Evolutionary conservation across 2,888 invertebrate species (phyloP), one percentile per base, ranked within the genome.

Genomic region (Fabriciana adippe): DNA sequence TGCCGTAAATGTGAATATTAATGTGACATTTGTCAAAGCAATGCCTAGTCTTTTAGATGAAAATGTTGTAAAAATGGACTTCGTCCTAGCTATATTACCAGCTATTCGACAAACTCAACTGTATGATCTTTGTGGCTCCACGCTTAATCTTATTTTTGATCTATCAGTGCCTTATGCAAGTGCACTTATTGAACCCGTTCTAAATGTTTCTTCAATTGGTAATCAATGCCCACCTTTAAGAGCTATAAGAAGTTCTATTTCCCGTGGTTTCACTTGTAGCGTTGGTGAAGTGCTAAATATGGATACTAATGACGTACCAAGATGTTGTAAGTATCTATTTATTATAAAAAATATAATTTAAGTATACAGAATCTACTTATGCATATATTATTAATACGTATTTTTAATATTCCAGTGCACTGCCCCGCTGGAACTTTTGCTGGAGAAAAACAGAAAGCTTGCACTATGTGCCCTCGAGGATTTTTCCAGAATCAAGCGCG

Each of bases 341-440:
- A 35, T 54, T 53, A 18, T 4, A 26, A 26, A 26, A 26, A 50
- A 41, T 21, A 16, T 5, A 21, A 13, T 60, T 26, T n/a, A 26
- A 21, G 53, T 11, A 64, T 6, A 13, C 13, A 8, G 15, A 6
- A n/a, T 67, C 16, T 31, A 16, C 41, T 35, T 8, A 48, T 16
- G 45, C 47, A 41, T 59, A 8, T 21, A 31, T 21, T 53, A 14
- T 14, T 21, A 56, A 64, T 21, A 16, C 26, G 6, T 48, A 0
- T 47, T 3, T 18, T 53, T 50, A 31, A 16, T 35, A 15, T 76
- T 77, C 59, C 79, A 97, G 97, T 99, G 72, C 97, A 99, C 82
- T 99, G 99, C 84, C 99, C 99, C 8, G 98, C 98, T 75, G 99
- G 99, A 79, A 98, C 99, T 0, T 98, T 95, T 80, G 97, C 98